These are phyloP conservation scores for Cepphus grylle DNA, from an alignment of 2,113 vertebrate species.

Conservation along the genomic window DNA sequence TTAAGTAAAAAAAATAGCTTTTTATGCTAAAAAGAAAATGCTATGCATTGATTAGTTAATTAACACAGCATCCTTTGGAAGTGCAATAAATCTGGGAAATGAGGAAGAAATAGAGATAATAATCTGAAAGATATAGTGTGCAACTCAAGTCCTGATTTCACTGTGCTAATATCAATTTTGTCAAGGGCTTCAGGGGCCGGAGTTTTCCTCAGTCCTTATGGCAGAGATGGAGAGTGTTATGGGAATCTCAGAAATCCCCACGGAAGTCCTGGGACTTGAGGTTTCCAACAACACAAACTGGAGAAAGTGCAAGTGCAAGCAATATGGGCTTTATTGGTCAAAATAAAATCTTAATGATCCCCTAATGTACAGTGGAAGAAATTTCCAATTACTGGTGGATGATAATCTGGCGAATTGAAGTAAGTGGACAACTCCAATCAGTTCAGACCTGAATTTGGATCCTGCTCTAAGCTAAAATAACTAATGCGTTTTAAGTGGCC, in stretches of 20 bases:
- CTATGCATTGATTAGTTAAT: neutral
- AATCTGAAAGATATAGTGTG: neutral
- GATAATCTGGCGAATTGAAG: neutral
- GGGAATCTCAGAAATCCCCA: neutral
- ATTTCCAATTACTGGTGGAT: neutral
- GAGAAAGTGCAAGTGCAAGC: neutral
- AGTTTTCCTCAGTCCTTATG: neutral
- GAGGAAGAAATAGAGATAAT: slow-evolving; percentile 9
- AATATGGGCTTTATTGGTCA: neutral
- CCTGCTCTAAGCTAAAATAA: neutral
- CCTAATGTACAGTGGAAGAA: neutral
- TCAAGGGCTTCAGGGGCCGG: neutral
- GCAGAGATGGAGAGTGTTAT: neutral
- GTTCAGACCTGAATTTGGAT: neutral
- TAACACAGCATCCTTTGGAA: slow-evolving; percentile 20
- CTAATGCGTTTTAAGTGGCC: neutral
- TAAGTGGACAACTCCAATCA: neutral
- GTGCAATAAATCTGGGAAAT: slow-evolving; percentile 23
- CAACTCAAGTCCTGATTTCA: neutral
- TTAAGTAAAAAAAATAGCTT: slow-evolving; percentile 34
- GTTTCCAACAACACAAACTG: neutral
- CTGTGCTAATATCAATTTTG: neutral
- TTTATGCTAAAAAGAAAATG: slow-evolving; percentile 37
- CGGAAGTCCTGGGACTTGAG: neutral
- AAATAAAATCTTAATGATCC: slow-evolving; percentile 13